A percentile compares a stretch with the other conserved stretches of the same genome.
Evolutionary conservation across 2,888 invertebrate species (phyloP).

Genomic region (Dolichomitus sp.): DNA sequence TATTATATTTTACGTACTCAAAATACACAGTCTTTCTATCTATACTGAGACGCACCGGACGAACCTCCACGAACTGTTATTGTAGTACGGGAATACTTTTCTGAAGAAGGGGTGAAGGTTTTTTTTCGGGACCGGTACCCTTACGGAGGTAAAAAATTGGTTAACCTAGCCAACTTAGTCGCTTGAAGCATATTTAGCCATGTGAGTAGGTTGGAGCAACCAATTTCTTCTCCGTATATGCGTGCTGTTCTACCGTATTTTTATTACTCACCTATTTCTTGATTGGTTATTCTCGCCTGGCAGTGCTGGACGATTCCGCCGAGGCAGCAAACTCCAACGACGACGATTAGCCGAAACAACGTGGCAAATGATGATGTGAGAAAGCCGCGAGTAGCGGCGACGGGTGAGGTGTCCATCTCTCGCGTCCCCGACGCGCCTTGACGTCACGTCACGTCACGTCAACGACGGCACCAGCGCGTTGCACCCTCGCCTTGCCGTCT

Average conservation of each 20-base stretch:
- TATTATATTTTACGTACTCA: no score
- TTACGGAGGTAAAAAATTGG: no score
- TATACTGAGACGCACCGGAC: no score
- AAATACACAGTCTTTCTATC: no score
- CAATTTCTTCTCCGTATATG: no score
- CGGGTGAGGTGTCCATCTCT: slow-evolving; percentile 72
- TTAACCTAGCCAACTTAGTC: no score
- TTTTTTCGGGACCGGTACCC: no score
- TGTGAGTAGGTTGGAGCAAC: no score
- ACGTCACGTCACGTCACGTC: slow-evolving; percentile 64
- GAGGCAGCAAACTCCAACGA: slow-evolving; percentile 65
- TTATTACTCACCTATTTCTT: slow-evolving; percentile 83
- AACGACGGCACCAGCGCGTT: slow-evolving; percentile 49
- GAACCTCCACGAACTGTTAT: no score
- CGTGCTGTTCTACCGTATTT: not conserved
- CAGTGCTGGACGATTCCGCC: slow-evolving; percentile 57
- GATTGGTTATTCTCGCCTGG: slow-evolving; percentile 80
- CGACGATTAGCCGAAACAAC: slow-evolving; percentile 71
- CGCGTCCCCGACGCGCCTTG: slow-evolving; percentile 49
- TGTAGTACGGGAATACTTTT: no score
- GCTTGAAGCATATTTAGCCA: no score
- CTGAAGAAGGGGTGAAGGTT: no score
- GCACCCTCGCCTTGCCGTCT: slow-evolving; percentile 46
- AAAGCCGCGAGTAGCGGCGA: slow-evolving; percentile 30
- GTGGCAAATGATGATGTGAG: slow-evolving; percentile 47